Percentiles rank a stretch among this genome's conserved stretches.
Evolutionary conservation across 2,797 vertebrate genomes (phyloP).

Genomic region (Decapterus maruadsi): DNA sequence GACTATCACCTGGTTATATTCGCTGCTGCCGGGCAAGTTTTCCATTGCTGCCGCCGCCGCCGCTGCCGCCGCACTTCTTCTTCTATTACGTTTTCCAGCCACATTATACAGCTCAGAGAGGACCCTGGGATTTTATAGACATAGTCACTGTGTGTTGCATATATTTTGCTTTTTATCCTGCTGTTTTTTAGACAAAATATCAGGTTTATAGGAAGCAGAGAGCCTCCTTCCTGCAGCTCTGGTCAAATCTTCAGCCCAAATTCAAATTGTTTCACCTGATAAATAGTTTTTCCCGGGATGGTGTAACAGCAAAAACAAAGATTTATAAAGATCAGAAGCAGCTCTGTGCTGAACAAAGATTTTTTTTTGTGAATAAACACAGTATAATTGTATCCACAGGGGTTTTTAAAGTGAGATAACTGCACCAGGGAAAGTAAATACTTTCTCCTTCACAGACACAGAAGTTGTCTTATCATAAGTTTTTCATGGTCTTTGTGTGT

Average conservation of each 20-base stretch:
- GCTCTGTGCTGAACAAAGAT: background rate
- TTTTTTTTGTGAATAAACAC: background rate
- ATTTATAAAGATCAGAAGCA: background rate
- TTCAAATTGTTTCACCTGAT: background rate
- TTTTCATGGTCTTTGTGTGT: constrained; percentile 17
- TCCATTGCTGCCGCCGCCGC: background rate
- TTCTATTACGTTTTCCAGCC: constrained; percentile 36
- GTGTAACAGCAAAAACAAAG: background rate
- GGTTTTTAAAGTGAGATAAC: constrained; percentile 14
- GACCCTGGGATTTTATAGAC: background rate
- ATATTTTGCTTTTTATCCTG: background rate
- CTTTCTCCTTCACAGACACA: constrained; percentile 16
- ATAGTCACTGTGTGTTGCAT: background rate
- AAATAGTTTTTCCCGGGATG: background rate
- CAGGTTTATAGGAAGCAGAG: background rate
- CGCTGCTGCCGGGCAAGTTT: constrained; percentile 12
- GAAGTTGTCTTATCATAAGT: constrained; percentile 24
- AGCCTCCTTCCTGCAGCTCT: background rate
- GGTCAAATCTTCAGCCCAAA: constrained; percentile 13
- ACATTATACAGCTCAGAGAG: constrained; percentile 2
- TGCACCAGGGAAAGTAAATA: background rate
- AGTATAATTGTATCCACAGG: background rate
- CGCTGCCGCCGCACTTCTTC: constrained; percentile 16
- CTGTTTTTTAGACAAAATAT: constrained; percentile 7
- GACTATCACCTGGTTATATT: constrained; percentile 23